phyloP scores from a whole-genome alignment of 1,140 invertebrate species.

The Maniola jurtina region DNA sequence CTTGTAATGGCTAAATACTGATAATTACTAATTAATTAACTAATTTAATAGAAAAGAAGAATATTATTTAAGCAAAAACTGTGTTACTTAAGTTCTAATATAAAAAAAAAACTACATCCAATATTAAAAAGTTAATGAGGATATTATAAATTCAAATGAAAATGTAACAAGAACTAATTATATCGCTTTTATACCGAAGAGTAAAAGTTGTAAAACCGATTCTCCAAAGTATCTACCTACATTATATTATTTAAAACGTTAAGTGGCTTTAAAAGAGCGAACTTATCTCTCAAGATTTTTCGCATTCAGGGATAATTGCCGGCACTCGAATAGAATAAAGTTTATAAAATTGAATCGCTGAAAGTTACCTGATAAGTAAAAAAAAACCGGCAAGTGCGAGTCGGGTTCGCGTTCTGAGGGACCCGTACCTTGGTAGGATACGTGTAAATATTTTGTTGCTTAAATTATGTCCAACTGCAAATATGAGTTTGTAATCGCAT shows the following conservation, averaged over 20 bases:
- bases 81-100: too few species aligned
- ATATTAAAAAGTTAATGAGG: slow-evolving; percentile 1
- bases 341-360: slow-evolving; percentile 32
- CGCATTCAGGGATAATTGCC: slow-evolving; percentile 32
- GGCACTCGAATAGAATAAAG: slow-evolving; percentile 35
- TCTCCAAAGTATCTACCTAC: slow-evolving; percentile 2
- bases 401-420: too few species aligned
- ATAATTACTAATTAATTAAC: too few species aligned
- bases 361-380: slow-evolving; percentile 43
- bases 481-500: too few species aligned
- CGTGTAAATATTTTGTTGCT: too few species aligned
- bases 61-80: too few species aligned
- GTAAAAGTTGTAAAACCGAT: slow-evolving; percentile 20
- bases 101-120: background rate
- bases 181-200: slow-evolving; percentile 18
- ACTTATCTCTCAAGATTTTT: slow-evolving; percentile 25
- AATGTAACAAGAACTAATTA: slow-evolving; percentile 13
- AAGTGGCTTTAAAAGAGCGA: slow-evolving; percentile 30
- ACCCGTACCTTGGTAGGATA: too few species aligned
- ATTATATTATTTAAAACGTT: slow-evolving; percentile 31
- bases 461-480: too few species aligned
- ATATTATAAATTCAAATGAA: slow-evolving; percentile 1
- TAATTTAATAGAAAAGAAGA: too few species aligned
- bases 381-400: slow-evolving; percentile 6
- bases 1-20: too few species aligned